A percentile compares a stretch with the other conserved stretches of the same genome.
Evolutionary conservation across 1,140 invertebrate genomes (phyloP).

Genomic region (Penaeus vannamei): DNA sequence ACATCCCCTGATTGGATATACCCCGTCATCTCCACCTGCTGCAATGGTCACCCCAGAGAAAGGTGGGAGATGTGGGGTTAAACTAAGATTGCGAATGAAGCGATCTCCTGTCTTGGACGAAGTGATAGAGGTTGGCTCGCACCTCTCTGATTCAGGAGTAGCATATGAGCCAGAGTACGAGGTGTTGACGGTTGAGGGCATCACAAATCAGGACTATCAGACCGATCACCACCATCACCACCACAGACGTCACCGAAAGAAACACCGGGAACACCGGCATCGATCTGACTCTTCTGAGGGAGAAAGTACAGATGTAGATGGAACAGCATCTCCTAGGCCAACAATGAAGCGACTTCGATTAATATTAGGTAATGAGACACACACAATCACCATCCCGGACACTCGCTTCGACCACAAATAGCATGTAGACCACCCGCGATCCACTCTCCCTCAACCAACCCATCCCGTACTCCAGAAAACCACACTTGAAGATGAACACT

Average conservation of each 20-base stretch:
- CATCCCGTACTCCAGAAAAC: neutral
- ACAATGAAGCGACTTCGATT: constrained; percentile 60
- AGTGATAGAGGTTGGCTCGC: constrained; percentile 84
- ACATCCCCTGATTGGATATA: constrained; percentile 51
- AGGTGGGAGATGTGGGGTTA: constrained; percentile 75
- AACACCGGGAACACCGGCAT: constrained; percentile 51
- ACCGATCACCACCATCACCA: constrained; percentile 53
- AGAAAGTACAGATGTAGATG: constrained; percentile 54
- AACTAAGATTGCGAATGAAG: constrained; percentile 87
- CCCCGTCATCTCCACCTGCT: constrained; percentile 45
- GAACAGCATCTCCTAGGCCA: constrained; percentile 46
- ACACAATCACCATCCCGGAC: constrained; percentile 61
- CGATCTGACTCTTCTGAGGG: constrained; percentile 56
- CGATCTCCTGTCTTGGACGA: constrained; percentile 88
- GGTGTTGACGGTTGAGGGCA: constrained; percentile 84
- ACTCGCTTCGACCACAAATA: constrained; percentile 56
- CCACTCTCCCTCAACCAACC: constrained; percentile 4
- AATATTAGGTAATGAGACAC: constrained; percentile 59
- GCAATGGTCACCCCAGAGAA: constrained; percentile 74
- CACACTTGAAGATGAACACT: constrained; percentile 13
- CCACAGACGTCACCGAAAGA: constrained; percentile 47
- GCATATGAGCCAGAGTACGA: constrained; percentile 83
- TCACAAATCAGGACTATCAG: constrained; percentile 70
- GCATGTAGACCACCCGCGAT: constrained; percentile 42
- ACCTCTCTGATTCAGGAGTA: constrained; percentile 70